Evolutionary conservation across 64 coral and sea anemone genomes (phyloP).

Genomic region (Stichodactyla helianthus): DNA sequence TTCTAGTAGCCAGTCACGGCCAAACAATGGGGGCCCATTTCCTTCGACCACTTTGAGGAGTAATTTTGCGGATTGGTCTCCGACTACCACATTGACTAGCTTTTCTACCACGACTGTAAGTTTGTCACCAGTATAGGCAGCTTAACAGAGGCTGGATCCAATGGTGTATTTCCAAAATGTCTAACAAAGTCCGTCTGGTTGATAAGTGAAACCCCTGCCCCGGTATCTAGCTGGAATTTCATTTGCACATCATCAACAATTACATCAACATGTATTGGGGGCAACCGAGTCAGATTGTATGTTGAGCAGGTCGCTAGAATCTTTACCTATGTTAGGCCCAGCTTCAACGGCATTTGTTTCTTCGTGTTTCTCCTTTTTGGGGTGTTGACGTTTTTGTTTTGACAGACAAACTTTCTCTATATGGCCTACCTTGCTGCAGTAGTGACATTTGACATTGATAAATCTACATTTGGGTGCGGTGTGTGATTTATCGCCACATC

Average conservation of each 20-base stretch:
- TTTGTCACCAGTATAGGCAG: slow-evolving; percentile 26
- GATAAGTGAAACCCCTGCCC: neutral
- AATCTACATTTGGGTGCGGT: slow-evolving; percentile 35
- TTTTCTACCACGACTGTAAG: slow-evolving; percentile 32
- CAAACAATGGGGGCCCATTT: slow-evolving; percentile 14
- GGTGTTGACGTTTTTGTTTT: slow-evolving; percentile 11
- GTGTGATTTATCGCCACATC: slow-evolving; percentile 29
- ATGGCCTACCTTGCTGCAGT: slow-evolving; percentile 37
- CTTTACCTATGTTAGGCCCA: neutral
- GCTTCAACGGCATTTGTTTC: slow-evolving; percentile 26
- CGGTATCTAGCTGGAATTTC: slow-evolving; percentile 38
- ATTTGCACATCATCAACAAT: slow-evolving; percentile 26
- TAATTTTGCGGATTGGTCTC: slow-evolving; percentile 21
- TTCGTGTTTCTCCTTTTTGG: neutral
- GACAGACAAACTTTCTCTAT: slow-evolving; percentile 33
- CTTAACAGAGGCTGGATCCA: slow-evolving; percentile 42
- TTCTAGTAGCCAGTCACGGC: slow-evolving; percentile 16
- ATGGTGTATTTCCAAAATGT: slow-evolving; percentile 31
- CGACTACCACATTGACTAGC: slow-evolving; percentile 13
- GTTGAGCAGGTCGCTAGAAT: neutral
- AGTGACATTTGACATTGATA: slow-evolving; percentile 36
- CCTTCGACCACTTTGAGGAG: slow-evolving; percentile 17
- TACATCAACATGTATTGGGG: slow-evolving; percentile 17
- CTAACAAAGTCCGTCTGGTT: slow-evolving; percentile 45
- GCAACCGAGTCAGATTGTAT: neutral